phyloP scores from a whole-genome alignment of 2,888 invertebrate species.

The Aphidius colemani region DNA sequence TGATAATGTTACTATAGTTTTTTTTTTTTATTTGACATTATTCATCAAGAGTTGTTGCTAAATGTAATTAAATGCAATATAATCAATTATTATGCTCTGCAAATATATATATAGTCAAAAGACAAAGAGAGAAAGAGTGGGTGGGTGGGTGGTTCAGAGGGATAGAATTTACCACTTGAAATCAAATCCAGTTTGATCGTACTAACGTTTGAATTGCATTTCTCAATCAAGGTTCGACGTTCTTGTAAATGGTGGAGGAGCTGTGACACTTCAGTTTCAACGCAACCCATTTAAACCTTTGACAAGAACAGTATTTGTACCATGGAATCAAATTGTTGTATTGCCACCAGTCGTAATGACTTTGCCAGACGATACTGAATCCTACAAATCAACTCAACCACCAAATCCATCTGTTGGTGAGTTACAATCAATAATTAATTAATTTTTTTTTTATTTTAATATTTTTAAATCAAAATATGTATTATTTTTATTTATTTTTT shows the following conservation, averaged over 20 bases:
- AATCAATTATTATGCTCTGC: no score
- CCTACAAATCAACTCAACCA: slow-evolving; percentile 53
- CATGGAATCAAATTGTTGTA: slow-evolving; percentile 97
- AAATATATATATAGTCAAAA: no score
- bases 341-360: slow-evolving; percentile 88
- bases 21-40: no score
- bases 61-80: no score
- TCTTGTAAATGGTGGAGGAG: slow-evolving; percentile 97
- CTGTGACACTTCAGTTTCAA: slow-evolving; percentile 95
- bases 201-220: slow-evolving; percentile 21
- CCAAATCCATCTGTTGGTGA: slow-evolving; percentile 58
- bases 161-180: background rate
- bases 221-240: slow-evolving; percentile 87
- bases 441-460: background rate
- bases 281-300: slow-evolving; percentile 90
- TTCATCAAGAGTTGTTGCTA: no score
- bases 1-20: background rate
- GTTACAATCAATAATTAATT: slow-evolving; percentile 35
- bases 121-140: no score
- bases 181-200: background rate
- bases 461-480: slow-evolving; percentile 16
- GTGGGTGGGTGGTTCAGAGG: background rate
- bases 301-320: slow-evolving; percentile 89
- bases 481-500: background rate
- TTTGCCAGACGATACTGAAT: slow-evolving; percentile 71